These are phyloP conservation scores for Tromatobia lineatoria DNA, from an alignment of 2,888 invertebrate species.

Conservation along the genomic window DNA sequence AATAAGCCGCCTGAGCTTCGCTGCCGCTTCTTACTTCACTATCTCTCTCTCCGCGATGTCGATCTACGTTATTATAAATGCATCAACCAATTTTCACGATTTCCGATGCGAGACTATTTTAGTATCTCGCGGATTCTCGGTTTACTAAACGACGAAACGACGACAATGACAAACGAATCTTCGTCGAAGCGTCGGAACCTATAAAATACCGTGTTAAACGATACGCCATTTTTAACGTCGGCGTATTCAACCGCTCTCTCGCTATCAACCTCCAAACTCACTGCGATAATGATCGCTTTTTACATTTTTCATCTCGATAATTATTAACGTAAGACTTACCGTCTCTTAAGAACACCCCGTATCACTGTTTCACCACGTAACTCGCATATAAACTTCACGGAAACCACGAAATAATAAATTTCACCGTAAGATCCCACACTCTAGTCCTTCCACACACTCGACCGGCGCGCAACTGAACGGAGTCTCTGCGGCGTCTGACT, in stretches of 20 bases:
- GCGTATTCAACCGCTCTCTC: slow-evolving; percentile 74
- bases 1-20: slow-evolving; percentile 3
- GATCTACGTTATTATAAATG: slow-evolving; percentile 52
- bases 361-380: slow-evolving; percentile 78
- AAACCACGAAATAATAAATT: slow-evolving; percentile 68
- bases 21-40: neutral
- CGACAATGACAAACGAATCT: neutral
- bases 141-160: neutral
- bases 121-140: neutral
- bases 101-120: neutral
- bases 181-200: neutral
- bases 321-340: slow-evolving; percentile 76
- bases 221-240: slow-evolving; percentile 82
- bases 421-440: slow-evolving; percentile 71
- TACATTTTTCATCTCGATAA: slow-evolving; percentile 62
- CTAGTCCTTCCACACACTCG: slow-evolving; percentile 79
- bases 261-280: slow-evolving; percentile 49
- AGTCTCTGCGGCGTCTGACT: slow-evolving; percentile 75
- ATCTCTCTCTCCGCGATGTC: neutral
- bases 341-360: slow-evolving; percentile 77
- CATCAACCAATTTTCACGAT: neutral
- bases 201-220: slow-evolving; percentile 23
- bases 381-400: slow-evolving; percentile 78
- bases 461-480: slow-evolving; percentile 84
- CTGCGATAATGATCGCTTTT: slow-evolving; percentile 37